phyloP scores from a whole-genome alignment of 2,888 invertebrate species.

The Plebejus anna region DNA sequence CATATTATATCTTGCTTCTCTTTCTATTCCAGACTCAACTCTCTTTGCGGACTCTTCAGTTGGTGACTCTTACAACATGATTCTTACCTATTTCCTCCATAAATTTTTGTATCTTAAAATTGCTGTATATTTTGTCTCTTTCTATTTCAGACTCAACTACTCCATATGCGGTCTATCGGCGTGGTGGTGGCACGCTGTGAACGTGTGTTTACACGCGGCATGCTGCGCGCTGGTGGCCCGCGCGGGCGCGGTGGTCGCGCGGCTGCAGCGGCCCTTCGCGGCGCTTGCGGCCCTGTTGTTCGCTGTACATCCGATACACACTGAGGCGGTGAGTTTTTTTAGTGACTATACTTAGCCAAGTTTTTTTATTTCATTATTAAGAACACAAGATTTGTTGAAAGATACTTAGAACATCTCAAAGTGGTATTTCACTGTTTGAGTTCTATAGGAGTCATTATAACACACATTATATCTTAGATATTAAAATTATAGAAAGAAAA shows the following conservation, averaged over 20 bases:
- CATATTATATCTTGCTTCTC: neutral
- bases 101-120: neutral
- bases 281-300: conserved; percentile 87
- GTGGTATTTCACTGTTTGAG: too few species aligned
- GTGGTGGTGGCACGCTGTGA: conserved; percentile 89
- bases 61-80: neutral
- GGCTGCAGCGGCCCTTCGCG: conserved; percentile 84
- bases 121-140: neutral
- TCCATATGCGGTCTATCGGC: conserved; percentile 84
- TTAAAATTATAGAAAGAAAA: too few species aligned
- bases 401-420: too few species aligned
- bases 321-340: conserved; percentile 88
- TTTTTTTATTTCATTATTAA: too few species aligned
- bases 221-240: conserved; percentile 87
- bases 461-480: too few species aligned
- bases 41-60: conserved; percentile 83
- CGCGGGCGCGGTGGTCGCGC: conserved; percentile 83
- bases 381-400: too few species aligned
- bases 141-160: conserved; percentile 85
- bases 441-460: too few species aligned
- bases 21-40: conserved; percentile 83
- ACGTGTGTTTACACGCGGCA: conserved; percentile 86
- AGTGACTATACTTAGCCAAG: too few species aligned
- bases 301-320: conserved; percentile 92
- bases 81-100: neutral